Percentiles rank a stretch among this genome's conserved stretches.
phyloP scores from a whole-genome alignment of 2,888 invertebrate genomes.

The Andrena trimmerana region DNA sequence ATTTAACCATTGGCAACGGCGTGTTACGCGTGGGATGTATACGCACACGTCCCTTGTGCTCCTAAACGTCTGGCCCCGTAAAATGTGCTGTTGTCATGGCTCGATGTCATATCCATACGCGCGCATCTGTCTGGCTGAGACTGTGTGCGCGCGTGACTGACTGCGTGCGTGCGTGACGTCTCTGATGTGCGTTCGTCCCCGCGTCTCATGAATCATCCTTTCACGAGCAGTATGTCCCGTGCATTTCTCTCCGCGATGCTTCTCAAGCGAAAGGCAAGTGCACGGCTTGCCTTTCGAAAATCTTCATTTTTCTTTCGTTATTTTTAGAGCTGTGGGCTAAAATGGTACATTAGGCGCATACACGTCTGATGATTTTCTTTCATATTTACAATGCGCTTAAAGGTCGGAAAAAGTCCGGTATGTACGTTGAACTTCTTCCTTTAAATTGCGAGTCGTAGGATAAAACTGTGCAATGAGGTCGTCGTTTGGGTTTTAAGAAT shows the following conservation, averaged over 20 bases:
- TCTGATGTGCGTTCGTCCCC: conserved; percentile 21
- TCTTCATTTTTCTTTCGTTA: not conserved
- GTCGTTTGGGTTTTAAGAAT: too few relatives aligned
- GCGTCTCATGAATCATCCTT: conserved; percentile 69
- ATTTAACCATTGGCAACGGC: conserved; percentile 1
- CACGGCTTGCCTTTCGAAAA: not conserved
- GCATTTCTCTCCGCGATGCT: conserved; percentile 41
- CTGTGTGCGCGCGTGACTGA: not conserved
- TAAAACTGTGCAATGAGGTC: too few relatives aligned
- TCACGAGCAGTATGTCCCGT: conserved; percentile 55
- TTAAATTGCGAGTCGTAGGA: too few relatives aligned
- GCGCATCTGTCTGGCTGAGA: not conserved
- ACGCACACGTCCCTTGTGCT: not conserved
- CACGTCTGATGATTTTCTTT: too few relatives aligned
- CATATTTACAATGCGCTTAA: too few relatives aligned
- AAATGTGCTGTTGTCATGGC: conserved; percentile 39
- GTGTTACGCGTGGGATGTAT: not conserved
- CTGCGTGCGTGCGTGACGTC: not conserved
- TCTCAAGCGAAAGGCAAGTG: conserved; percentile 25
- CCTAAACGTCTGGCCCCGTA: conserved; percentile 29
- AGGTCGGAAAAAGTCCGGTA: too few relatives aligned
- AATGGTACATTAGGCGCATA: not conserved
- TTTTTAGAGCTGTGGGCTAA: not conserved
- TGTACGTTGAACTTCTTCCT: too few relatives aligned
- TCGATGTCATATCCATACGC: conserved; percentile 41